Evolutionary conservation across 2,888 invertebrate genomes (phyloP).

Genomic region (Pachymerium ferrugineum): DNA sequence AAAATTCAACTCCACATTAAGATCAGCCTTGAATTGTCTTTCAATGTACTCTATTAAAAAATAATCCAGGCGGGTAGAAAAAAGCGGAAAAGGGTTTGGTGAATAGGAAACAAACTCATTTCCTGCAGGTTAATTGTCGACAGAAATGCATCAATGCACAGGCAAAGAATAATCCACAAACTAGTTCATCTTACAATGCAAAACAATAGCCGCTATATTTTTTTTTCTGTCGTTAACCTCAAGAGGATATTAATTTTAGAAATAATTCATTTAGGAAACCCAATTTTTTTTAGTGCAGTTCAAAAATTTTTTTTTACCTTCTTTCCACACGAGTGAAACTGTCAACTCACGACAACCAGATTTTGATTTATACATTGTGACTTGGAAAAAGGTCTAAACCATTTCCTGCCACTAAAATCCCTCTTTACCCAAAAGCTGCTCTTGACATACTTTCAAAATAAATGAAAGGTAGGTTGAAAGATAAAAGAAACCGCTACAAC

Average conservation of each 20-base stretch:
- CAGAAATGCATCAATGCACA: background rate
- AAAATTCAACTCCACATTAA: background rate
- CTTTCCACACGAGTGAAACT: too few species aligned
- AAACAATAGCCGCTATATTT: background rate
- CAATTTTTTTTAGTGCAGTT: too few species aligned
- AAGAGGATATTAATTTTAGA: background rate
- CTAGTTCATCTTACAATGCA: background rate
- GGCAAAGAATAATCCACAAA: background rate
- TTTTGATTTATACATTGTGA: background rate
- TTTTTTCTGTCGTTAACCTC: background rate
- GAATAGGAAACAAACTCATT: background rate
- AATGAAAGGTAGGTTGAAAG: background rate
- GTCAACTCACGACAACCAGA: too few species aligned
- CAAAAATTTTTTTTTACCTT: too few species aligned
- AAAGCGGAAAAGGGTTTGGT: background rate
- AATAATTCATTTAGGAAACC: background rate
- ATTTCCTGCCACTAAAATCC: background rate
- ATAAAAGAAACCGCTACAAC: background rate
- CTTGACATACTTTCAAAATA: constrained; percentile 3
- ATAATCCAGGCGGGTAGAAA: too few species aligned
- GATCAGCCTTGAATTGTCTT: background rate
- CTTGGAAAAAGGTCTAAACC: background rate
- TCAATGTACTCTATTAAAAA: too few species aligned
- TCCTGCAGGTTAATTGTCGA: background rate
- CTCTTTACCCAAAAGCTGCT: background rate